Base-by-base conservation (phyloP, 1,140 invertebrate species). In the Penaeus chinensis region DNA sequence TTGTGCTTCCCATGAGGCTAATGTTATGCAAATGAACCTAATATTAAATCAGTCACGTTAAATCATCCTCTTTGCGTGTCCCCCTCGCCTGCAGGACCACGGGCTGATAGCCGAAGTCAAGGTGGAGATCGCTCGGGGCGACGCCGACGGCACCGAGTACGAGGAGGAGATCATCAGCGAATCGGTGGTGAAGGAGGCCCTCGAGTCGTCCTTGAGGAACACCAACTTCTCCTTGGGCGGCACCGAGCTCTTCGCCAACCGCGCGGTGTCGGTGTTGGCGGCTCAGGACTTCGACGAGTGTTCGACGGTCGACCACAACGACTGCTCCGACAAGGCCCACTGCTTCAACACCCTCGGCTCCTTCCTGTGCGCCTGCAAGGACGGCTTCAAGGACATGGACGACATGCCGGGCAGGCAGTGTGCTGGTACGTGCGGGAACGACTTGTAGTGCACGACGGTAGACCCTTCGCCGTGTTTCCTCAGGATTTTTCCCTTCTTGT, bases 271-370 rank as follows among this genome's bases (percentile, higher is more conserved):
- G 42, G 79, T 90, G 32, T 22, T 90, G 65, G 84, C 77, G 3
- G 42, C 90, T 10, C 60, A 87, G 85, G 92, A 92, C 91, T 92
- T 91, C 84, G 91, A 92, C 84, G 92, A 92, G 88, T 92, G 92
- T 82, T 77, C 88, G 63, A 66, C 89, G 71, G 37, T 77, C 13
- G 89, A 91, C 54, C 90, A 91, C 78, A 92, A 93, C 85, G 92
- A 93, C 85, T 93, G 92, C 85, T 90, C 90, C 82, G 32, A 81
- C 7, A 89, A 91, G 60, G 92, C 92, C 7, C 84, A 88, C 37
- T 93, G 92, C 86, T 90, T 91, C 54, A 93, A 93, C 87, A 89
- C 87, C 8, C 85, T 88, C 42, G 90, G 91, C 10, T 90, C 91
- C 0, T 93, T 91, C 90, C 90, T 91, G 5, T 93, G 92, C 84